Evolutionary conservation across 2,797 vertebrate genomes (phyloP).

Genomic region (Xerus rutilus): DNA sequence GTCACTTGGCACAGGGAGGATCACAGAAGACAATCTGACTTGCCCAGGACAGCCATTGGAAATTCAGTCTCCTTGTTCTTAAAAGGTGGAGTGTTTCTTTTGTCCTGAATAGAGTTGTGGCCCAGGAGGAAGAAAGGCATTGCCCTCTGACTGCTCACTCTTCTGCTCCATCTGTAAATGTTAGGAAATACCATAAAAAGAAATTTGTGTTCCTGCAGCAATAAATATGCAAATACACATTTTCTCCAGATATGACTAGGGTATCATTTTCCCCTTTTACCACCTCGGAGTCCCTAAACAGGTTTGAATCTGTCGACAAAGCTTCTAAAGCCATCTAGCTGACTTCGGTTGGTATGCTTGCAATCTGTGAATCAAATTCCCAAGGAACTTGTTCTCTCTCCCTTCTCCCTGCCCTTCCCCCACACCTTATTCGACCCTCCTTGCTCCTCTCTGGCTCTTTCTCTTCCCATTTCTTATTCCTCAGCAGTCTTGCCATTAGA

Average conservation of each 20-base stretch:
- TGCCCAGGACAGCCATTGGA: not conserved
- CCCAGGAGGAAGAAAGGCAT: constrained; percentile 53
- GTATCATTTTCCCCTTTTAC: not conserved
- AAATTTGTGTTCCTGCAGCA: constrained; percentile 48
- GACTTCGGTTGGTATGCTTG: constrained; percentile 34
- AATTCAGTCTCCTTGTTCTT: constrained; percentile 23
- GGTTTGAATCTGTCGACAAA: constrained; percentile 69
- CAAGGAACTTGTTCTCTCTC: not conserved
- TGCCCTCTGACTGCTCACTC: constrained; percentile 70
- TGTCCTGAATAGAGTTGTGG: not conserved
- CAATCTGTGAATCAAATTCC: constrained; percentile 53
- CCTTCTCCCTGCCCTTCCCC: fast-evolving
- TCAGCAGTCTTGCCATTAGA: constrained; percentile 23
- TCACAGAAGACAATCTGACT: not conserved
- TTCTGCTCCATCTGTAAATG: constrained; percentile 76
- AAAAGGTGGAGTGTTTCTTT: not conserved
- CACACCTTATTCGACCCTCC: too few species aligned
- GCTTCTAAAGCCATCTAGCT: constrained; percentile 58
- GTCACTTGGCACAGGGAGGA: not conserved
- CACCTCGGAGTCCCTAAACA: constrained; percentile 60
- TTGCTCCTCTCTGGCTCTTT: not conserved
- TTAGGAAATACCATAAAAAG: constrained; percentile 66
- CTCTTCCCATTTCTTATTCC: not conserved
- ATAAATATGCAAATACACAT: constrained; percentile 75
- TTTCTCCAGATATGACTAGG: constrained; percentile 27